Evolutionary conservation across 2,797 vertebrate species (phyloP), one percentile per base, ranked within the genome.

Genomic region (Steatocranus sp.): DNA sequence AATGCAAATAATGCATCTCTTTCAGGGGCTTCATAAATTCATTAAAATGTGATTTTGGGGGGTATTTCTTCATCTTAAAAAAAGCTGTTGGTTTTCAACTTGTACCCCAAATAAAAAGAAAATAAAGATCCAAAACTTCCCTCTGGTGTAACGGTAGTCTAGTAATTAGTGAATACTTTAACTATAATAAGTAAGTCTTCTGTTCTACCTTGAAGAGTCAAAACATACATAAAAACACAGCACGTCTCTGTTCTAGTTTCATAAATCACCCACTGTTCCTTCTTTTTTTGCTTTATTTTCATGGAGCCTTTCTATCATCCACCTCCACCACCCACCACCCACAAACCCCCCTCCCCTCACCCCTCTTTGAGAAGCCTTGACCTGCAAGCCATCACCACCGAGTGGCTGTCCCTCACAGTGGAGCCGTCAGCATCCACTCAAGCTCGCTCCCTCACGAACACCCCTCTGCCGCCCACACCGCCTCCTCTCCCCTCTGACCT

Each of bases 371-470:
- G 94, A 91, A 93, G 87, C 87, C 91, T 85, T 70, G 90, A 92
- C 84, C 90, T 97, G 70, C 95, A 93, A 53, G 90, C 94, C 48
- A 20, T 96, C 90, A 93, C 94, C 93, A 93, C 58, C 23, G 96
- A 97, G 87, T 96, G 96, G 94, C 93, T 97, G 36, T 95, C 96
- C 80, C 95, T 96, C 90, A 97, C 96, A 78, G 50, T 95, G 92
- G 93, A 89, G 25, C 78, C 92, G 74, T 91, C 93, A 41, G 79
- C 91, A 3, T 76, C 90, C 81, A 30, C 87, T 68, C 86, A 87
- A 56, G 12, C 78, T 77, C 74, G 11, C 32, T 86, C 90, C 53
- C 84, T 89, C 78, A 36, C 91, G 51, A 91, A 84, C 86, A 86
- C 89, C 66, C 84, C 92, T 79, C 20, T 78, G 27, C 91, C 95